Evolutionary conservation across 2,888 invertebrate genomes (phyloP).

Genomic region (Microdon myrmicae): DNA sequence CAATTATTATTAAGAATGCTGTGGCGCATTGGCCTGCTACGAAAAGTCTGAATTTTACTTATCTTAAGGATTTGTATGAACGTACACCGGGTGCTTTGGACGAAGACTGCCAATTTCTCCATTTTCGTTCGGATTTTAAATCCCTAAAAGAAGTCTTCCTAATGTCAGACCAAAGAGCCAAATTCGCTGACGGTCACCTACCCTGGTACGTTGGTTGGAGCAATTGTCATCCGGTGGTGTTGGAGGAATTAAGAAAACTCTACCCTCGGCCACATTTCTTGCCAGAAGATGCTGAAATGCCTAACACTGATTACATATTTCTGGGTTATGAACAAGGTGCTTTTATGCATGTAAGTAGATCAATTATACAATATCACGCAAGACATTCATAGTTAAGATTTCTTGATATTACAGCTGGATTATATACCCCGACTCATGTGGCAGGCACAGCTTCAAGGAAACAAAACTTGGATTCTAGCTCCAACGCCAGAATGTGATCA

Average conservation of each 20-base stretch:
- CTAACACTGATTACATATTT: slow-evolving; percentile 89
- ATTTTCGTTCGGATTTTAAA: slow-evolving; percentile 84
- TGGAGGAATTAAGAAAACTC: slow-evolving; percentile 77
- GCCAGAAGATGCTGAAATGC: slow-evolving; percentile 88
- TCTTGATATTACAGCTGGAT: slow-evolving; percentile 75
- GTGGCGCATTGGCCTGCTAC: slow-evolving; percentile 82
- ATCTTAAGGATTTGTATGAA: slow-evolving; percentile 77
- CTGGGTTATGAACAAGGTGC: slow-evolving; percentile 92
- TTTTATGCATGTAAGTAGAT: slow-evolving; percentile 86
- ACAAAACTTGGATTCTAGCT: slow-evolving; percentile 84
- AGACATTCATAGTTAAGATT: not conserved
- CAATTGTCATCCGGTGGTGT: slow-evolving; percentile 86
- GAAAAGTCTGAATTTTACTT: slow-evolving; percentile 73
- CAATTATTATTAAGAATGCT: slow-evolving; percentile 82
- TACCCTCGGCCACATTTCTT: slow-evolving; percentile 87
- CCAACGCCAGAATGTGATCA: slow-evolving; percentile 89
- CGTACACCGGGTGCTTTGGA: slow-evolving; percentile 77
- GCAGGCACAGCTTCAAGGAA: slow-evolving; percentile 90
- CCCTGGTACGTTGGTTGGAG: slow-evolving; percentile 95
- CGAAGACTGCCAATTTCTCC: slow-evolving; percentile 87
- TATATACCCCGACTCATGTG: slow-evolving; percentile 91
- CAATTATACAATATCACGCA: no score
- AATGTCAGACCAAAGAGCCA: slow-evolving; percentile 76
- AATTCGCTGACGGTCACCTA: slow-evolving; percentile 70
- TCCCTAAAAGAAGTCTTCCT: slow-evolving; percentile 80